Base-by-base conservation (phyloP, 2,888 invertebrate genomes). In the Anoplius nigerrimus region DNA sequence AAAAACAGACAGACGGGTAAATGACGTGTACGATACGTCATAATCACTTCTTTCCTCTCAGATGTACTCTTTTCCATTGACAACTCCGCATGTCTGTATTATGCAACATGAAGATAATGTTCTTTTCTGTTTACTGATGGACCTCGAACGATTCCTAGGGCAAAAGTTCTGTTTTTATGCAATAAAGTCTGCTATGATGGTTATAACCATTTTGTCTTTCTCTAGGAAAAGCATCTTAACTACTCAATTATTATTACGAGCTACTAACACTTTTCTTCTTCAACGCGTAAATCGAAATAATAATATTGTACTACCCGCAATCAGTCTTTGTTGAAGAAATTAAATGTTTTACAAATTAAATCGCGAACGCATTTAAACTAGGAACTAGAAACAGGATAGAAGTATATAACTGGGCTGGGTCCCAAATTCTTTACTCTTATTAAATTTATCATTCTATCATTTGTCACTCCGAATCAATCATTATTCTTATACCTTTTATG, bases 311-410 rank as follows among this genome's bases (percentile, higher is more conserved):
- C 81, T 82, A 82, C 79, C 76, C 70, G 80, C 82, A 79, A 84
- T 87, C 87, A 87, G 87, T 87, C 87, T 87, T 87, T 82, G 81
- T 82, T 76, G 77, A 80, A 34, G 82, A 82, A 84, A 84, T 78
- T 77, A 84, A 82, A 78, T 76, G 71, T 76, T 67, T 74, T 73
- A 72, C 70, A 78, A 73, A 78, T 74, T 51, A 71, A 66, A 64
- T 67, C 70, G 75, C 72, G 43, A 64, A 68, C 62, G 54, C 66
- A 69, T 51, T 62, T 75, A 75, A 84, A 78, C 71, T 82, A 83
- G 82, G 81, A 84, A 84, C 84, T 84, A 80, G 76, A 78, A 79
- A 76, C 75, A 80, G 78, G 79, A 82, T 76, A 67, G 71, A 73
- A 78, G 68, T 74, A 61, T 76, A 68, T 69, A 57, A 60, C 70